Base-by-base conservation (phyloP, 2,888 invertebrate species). In the Microplitis deprimator region DNA sequence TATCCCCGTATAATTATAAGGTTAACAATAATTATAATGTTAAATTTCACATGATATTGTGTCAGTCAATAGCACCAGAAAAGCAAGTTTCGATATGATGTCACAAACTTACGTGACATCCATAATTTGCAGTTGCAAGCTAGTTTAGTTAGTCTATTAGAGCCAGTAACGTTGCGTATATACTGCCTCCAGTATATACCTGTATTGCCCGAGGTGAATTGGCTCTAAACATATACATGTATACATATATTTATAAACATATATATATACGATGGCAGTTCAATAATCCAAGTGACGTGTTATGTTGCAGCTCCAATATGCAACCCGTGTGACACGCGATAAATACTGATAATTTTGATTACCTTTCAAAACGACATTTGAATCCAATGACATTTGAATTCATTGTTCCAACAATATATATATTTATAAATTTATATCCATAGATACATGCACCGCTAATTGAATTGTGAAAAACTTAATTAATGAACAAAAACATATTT, bases 331-430 rank as follows among this genome's bases (percentile, higher is more conserved):
- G 50, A 50, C 50, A 50, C 50, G 20, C 76, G 79, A 72, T 71
- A 75, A 79, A 78, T 68, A 65, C 75, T 61, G 79, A 78, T 79
- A 76, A 78, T 79, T 80, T 73, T 78, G 70, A 79, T 80, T 73
- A 80, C 78, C 75, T 20, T 65, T 29, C 29, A 65, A 20, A 65
- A 65, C 17, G 7, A 62, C 62, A 62, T 17, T 62, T 50, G 50
- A 50, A 50, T 50, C 50, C 50, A 50, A 50, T 50, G 50, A 50
- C 8, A 50, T 50, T 50, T 50, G 50, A 50, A 50, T 50, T 50
- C 50, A 50, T 50, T 50, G 50, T 50, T 13, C 50, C 50, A 8
- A 13, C 50, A 8, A 50, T 4, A 50, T 50, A 50, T 50, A 50
- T 50, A 50, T 50, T 13, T 1, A 13, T 50, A 50, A 4, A 50